Percentiles rank a stretch among this genome's conserved stretches.
Evolutionary conservation across 1,140 invertebrate species (phyloP).

Genomic region (Penaeus indicus): DNA sequence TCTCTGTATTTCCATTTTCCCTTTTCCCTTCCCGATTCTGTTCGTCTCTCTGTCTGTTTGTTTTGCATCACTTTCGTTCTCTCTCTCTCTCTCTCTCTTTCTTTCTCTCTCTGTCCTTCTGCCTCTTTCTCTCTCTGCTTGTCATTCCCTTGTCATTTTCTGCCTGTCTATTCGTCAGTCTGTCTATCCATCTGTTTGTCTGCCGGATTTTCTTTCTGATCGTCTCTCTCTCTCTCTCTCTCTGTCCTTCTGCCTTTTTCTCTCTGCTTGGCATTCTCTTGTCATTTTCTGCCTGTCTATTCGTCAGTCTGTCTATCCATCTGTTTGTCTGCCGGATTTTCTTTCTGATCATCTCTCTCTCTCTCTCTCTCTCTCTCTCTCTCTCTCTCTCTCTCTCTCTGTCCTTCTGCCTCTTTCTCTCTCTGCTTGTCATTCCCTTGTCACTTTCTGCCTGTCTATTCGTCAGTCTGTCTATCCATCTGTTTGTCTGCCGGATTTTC

Average conservation of each 20-base stretch:
- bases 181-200: no score
- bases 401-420: not conserved
- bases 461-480: not conserved
- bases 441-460: not conserved
- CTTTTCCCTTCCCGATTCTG: not conserved
- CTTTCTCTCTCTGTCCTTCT: not conserved
- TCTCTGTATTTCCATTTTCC: not conserved
- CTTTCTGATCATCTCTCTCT: not conserved
- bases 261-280: no score
- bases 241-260: not conserved
- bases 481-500: not conserved
- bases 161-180: no score
- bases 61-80: not conserved
- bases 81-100: slow-evolving; percentile 5
- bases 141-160: no score
- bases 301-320: not conserved
- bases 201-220: not conserved
- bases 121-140: no score
- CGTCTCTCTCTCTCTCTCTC: no score
- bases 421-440: not conserved
- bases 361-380: no score
- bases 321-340: not conserved
- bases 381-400: no score
- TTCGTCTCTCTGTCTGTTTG: not conserved
- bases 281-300: not conserved